Base-by-base conservation (phyloP, 2,113 vertebrate genomes). In the Solenodon paradoxus region DNA sequence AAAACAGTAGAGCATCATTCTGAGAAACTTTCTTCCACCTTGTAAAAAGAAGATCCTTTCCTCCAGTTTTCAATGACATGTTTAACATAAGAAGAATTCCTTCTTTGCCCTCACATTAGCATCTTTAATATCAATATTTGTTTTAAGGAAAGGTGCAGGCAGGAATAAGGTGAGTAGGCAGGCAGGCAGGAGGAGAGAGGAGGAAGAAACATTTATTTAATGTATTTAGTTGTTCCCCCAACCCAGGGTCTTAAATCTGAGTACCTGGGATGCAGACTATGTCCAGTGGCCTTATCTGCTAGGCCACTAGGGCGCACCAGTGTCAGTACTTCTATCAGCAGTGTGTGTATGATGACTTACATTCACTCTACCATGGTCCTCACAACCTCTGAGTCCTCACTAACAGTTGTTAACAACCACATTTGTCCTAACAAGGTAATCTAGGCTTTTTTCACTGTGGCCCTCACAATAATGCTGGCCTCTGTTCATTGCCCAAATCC, bases 261-360 rank as follows among this genome's bases (percentile, higher is more conserved):
- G n/a, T n/a, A n/a, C n/a, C n/a, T n/a, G n/a, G n/a, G n/a, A n/a
- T n/a, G n/a, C n/a, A n/a, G n/a, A n/a, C n/a, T n/a, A n/a, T n/a
- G n/a, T n/a, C n/a, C n/a, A n/a, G n/a, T n/a, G n/a, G n/a, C n/a
- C n/a, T n/a, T n/a, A n/a, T n/a, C n/a, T n/a, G n/a, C n/a, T n/a
- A n/a, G n/a, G n/a, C n/a, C n/a, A n/a, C n/a, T n/a, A n/a, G n/a
- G n/a, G n/a, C n/a, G n/a, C n/a, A n/a, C n/a, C n/a, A n/a, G n/a
- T n/a, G n/a, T n/a, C n/a, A n/a, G n/a, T n/a, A n/a, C n/a, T 35
- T 64, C 32, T 32, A 53, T 47, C 42, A 28, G 24, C 16, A 57
- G 6, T 63, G 68, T 30, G 1, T 28, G 74, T 42, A 9, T 15
- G 17, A 22, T 28, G 40, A 49, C 11, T 35, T 3, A 0, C 0